Percentiles rank a stretch among this genome's conserved stretches.
Evolutionary conservation across 2,888 invertebrate genomes (phyloP).

Genomic region (Pterostichus niger): DNA sequence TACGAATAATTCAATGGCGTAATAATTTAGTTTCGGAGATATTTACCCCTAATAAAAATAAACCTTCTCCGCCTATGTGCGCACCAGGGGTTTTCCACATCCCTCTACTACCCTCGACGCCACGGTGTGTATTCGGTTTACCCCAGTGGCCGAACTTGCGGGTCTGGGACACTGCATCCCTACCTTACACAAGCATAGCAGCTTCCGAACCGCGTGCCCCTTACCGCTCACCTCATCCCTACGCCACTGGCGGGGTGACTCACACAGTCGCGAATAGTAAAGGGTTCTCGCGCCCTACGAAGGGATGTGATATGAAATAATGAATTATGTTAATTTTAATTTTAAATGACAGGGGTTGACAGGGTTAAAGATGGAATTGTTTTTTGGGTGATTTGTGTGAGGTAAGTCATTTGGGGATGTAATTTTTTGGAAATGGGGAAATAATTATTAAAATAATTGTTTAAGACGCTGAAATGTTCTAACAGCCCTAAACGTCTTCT

Average conservation of each 20-base stretch:
- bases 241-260: not conserved
- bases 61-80: not conserved
- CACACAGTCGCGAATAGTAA: conserved; percentile 2
- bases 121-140: conserved; percentile 62
- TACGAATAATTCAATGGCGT: no score
- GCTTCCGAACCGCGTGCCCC: not conserved
- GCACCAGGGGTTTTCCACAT: conserved; percentile 38
- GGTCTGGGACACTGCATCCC: conserved; percentile 18
- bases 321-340: conserved; percentile 62
- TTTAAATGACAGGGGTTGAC: conserved; percentile 43
- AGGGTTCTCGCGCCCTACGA: conserved; percentile 42
- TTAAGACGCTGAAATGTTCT: no score
- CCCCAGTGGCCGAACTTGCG: conserved; percentile 69
- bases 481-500: no score
- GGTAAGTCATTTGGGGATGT: not conserved
- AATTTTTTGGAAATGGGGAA: not conserved
- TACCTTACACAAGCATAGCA: not conserved
- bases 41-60: not conserved
- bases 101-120: not conserved
- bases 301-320: conserved; percentile 57
- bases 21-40: no score
- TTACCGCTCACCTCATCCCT: not conserved
- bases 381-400: not conserved
- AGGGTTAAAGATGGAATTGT: conserved; percentile 13
- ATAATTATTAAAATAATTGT: no score